Conservation (phyloP, 2,888 invertebrate species). For the Diadromus collaris region DNA sequence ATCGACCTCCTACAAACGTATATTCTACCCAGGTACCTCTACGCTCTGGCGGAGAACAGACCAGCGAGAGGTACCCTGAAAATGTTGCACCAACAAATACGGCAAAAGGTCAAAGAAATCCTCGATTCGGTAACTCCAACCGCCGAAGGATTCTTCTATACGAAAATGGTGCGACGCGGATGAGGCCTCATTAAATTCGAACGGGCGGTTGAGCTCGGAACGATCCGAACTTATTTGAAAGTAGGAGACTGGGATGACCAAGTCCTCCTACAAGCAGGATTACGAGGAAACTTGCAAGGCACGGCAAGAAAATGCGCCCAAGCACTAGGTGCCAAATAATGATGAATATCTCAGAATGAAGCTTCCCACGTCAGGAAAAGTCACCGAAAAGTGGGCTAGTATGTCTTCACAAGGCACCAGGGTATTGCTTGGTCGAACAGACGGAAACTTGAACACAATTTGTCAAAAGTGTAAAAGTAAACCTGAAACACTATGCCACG, state of each 20-base stretch:
- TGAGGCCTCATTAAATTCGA: slow-evolving; percentile 27
- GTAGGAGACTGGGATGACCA: neutral
- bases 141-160: slow-evolving; percentile 19
- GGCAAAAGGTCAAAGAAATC: slow-evolving; percentile 16
- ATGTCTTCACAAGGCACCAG: slow-evolving; percentile 35
- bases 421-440: slow-evolving; percentile 17
- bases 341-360: neutral
- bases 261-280: neutral
- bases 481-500: slow-evolving; percentile 73
- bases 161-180: neutral
- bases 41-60: slow-evolving; percentile 26
- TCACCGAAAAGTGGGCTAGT: neutral
- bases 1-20: slow-evolving; percentile 20
- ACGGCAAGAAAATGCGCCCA: neutral
- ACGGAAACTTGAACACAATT: neutral
- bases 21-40: slow-evolving; percentile 33
- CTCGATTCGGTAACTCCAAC: slow-evolving; percentile 6
- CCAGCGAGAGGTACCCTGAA: slow-evolving; percentile 1
- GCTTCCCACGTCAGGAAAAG: neutral
- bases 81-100: slow-evolving; percentile 13
- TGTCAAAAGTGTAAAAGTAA: slow-evolving; percentile 69
- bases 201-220: neutral
- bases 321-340: neutral
- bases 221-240: neutral
- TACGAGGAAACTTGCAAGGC: neutral